Base-by-base conservation (phyloP, 2,797 vertebrate species). In the Hypotaenidia okinawae region DNA sequence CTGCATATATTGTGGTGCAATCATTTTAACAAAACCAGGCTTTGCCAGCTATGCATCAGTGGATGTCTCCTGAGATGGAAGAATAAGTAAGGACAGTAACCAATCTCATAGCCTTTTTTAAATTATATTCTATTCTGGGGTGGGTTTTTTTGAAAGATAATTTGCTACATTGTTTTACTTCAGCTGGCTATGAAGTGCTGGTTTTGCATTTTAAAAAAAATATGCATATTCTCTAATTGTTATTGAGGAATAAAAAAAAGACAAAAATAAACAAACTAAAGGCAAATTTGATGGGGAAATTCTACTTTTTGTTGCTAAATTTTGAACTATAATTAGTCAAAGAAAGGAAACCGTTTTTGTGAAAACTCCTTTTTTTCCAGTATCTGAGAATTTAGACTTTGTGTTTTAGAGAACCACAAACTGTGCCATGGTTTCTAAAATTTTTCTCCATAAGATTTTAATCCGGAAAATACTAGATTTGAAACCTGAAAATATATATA, bases 71-170 rank as follows among this genome's bases (percentile, higher is more conserved):
- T 19, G 18, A 67, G 45, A 90, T 33, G 15, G 54, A 87, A 94
- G 41, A 43, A 43, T 35, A 91, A 85, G 23, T 93, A 66, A 93
- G 84, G 74, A 78, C 30, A 80, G 23, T 89, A 84, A 92, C 58
- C 28, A 62, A 94, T 43, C 45, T 35, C 2, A 4, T 37, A 61
- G 77, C 32, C 27, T 89, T 88, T 94, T 68, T 93, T 25, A 76
- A 47, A 75, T 79, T 8, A 32, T 83, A 41, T 57, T 74, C 33
- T 83, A 35, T 54, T 74, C 76, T 37, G 37, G 10, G 10, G 10
- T 74, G 74, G 47, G 54, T 94, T 92, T 72, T 33, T 35, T 86
- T 16, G 14, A 89, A 96, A 89, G 86, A 49, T n/a, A 95, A 92
- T 17, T 89, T n/a, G 45, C 33, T 81, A 55, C 73, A 41, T 27